Evolutionary conservation across 2,113 vertebrate species (phyloP).

Genomic region (Ochotona princeps): DNA sequence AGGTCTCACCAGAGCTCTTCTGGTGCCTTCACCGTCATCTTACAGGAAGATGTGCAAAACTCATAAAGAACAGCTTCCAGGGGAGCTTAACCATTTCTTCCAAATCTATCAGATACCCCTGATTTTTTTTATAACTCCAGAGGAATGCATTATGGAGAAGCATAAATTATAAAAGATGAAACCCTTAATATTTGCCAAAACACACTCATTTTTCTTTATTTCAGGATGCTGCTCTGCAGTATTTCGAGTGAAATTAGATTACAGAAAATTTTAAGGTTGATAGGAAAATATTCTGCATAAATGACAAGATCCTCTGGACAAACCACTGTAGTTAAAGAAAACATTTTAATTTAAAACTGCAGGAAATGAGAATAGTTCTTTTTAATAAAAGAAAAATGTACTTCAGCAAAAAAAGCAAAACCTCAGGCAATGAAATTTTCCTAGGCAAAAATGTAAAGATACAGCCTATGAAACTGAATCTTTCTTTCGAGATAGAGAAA

Average conservation of each 20-base stretch:
- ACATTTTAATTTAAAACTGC: constrained; percentile 62
- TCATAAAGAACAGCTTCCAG: background rate
- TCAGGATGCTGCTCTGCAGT: constrained; percentile 1
- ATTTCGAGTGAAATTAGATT: constrained; percentile 60
- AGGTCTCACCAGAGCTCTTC: background rate
- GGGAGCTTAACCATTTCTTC: background rate
- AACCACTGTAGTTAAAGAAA: constrained; percentile 42
- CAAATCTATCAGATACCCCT: background rate
- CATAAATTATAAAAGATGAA: constrained; percentile 48
- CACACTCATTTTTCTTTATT: constrained; percentile 40
- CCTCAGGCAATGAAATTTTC: constrained; percentile 40
- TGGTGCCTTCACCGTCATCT: background rate
- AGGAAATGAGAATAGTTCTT: background rate
- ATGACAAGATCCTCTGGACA: constrained; percentile 7
- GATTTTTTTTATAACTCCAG: background rate
- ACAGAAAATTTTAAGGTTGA: constrained; percentile 54
- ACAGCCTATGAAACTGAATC: background rate
- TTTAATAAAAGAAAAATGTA: constrained; percentile 45
- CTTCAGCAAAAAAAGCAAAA: constrained; percentile 51
- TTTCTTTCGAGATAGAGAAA: background rate
- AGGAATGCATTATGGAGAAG: constrained; percentile 43
- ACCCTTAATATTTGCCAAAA: constrained; percentile 66
- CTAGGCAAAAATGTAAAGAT: constrained; percentile 43
- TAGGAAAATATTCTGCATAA: constrained; percentile 31
- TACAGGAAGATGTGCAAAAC: background rate